Conservation (phyloP, 2,797 vertebrate genomes). For the Hydrolagus colliei region DNA sequence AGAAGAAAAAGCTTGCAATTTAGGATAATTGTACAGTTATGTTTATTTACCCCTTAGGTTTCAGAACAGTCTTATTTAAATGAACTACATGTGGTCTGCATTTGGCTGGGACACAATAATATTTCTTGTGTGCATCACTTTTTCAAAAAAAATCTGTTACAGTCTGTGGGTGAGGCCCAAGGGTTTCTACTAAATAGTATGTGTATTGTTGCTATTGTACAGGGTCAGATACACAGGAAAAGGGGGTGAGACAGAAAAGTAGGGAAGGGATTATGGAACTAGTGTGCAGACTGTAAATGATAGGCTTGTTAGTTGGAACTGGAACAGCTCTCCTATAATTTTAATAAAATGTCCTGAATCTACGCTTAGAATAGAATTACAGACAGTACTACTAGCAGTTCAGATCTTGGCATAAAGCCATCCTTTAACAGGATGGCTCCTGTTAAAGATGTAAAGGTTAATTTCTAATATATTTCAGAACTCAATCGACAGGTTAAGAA, state of each 20-base stretch:
- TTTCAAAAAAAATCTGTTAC: not conserved
- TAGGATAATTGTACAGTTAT: not conserved
- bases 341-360: not conserved
- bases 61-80: constrained; percentile 5
- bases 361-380: not conserved
- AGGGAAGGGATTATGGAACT: not conserved
- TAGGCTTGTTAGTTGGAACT: not conserved
- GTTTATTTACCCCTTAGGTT: not conserved
- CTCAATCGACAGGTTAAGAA: not conserved
- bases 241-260: not conserved
- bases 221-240: not conserved
- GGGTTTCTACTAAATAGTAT: too few relatives aligned
- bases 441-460: not conserved
- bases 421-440: not conserved
- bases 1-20: not conserved
- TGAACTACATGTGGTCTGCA: not conserved
- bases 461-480: not conserved
- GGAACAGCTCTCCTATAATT: not conserved
- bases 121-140: not conserved
- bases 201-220: too few relatives aligned
- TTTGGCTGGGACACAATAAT: not conserved
- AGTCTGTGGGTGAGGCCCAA: not conserved
- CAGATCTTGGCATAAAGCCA: not conserved
- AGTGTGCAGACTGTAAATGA: not conserved
- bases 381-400: too few relatives aligned